A percentile compares a stretch with the other conserved stretches of the same genome.
phyloP scores from a whole-genome alignment of 2,113 vertebrate species.

The Halcyon malimbica region DNA sequence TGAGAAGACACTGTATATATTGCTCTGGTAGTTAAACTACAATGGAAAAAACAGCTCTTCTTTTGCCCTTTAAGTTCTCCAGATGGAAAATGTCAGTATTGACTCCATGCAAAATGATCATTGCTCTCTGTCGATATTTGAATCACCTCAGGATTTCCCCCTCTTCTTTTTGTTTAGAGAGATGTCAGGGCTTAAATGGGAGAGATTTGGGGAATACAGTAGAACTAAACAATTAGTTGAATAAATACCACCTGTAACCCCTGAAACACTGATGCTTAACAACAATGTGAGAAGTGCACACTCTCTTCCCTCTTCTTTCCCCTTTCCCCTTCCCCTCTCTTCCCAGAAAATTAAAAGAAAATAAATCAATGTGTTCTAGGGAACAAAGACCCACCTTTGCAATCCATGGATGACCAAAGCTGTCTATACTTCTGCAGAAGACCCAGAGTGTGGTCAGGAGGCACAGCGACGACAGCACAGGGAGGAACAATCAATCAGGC shows the following conservation, averaged over 20 bases:
- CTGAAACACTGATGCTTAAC: neutral
- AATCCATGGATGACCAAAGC: neutral
- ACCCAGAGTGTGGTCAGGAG: neutral
- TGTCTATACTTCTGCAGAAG: neutral
- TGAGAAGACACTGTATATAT: neutral
- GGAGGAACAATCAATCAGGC: neutral
- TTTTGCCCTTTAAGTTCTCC: neutral
- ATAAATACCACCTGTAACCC: neutral
- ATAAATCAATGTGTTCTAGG: neutral
- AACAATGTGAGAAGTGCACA: neutral
- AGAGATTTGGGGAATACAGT: neutral
- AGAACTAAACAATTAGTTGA: neutral
- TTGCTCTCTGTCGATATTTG: slow-evolving; percentile 32
- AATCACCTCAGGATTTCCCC: slow-evolving; percentile 43
- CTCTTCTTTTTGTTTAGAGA: slow-evolving; percentile 23
- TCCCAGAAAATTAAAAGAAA: neutral
- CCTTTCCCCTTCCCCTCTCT: neutral
- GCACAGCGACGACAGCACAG: neutral
- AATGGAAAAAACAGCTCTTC: neutral
- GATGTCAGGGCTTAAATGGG: slow-evolving; percentile 28
- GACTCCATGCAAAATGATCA: neutral
- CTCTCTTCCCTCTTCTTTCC: too few species aligned
- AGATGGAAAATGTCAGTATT: slow-evolving; percentile 55
- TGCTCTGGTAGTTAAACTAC: neutral
- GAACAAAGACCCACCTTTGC: neutral